Evolutionary conservation across 1,140 invertebrate species (phyloP).

Genomic region (Drosophila ohnishii): DNA sequence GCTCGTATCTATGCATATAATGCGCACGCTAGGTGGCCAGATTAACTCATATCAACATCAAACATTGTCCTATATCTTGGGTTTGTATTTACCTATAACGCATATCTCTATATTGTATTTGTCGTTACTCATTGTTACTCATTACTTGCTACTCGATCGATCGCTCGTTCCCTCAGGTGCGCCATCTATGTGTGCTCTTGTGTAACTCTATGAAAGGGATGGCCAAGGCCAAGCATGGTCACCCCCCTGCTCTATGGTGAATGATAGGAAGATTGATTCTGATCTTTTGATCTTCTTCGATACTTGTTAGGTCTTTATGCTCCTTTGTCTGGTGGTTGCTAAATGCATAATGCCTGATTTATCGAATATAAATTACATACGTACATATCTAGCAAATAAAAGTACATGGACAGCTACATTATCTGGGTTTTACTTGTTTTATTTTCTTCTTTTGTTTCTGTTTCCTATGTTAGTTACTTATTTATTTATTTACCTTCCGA

Average conservation of each 20-base stretch:
- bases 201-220: conserved; percentile 4
- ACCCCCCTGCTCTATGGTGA: conserved; percentile 22
- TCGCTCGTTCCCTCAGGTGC: conserved; percentile 31
- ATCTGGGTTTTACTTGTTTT: conserved; percentile 17
- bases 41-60: conserved; percentile 76
- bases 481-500: conserved; percentile 24
- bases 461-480: conserved; percentile 52
- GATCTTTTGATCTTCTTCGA: conserved; percentile 23
- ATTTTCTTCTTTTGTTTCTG: conserved; percentile 8
- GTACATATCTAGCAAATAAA: conserved; percentile 77
- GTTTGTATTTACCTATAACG: conserved; percentile 54
- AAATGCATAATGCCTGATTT: conserved; percentile 77
- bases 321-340: conserved; percentile 46
- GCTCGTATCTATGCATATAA: conserved; percentile 58
- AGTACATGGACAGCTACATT: conserved; percentile 71
- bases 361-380: conserved; percentile 79
- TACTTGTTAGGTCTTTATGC: conserved; percentile 23
- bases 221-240: neutral
- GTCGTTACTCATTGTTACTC: conserved; percentile 52
- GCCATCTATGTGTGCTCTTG: conserved; percentile 15
- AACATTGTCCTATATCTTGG: conserved; percentile 76
- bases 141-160: conserved; percentile 37
- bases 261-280: conserved; percentile 26
- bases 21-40: conserved; percentile 59
- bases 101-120: conserved; percentile 63